Evolutionary conservation across 2,888 invertebrate species (phyloP).

Genomic region (Agrochola macilenta): DNA sequence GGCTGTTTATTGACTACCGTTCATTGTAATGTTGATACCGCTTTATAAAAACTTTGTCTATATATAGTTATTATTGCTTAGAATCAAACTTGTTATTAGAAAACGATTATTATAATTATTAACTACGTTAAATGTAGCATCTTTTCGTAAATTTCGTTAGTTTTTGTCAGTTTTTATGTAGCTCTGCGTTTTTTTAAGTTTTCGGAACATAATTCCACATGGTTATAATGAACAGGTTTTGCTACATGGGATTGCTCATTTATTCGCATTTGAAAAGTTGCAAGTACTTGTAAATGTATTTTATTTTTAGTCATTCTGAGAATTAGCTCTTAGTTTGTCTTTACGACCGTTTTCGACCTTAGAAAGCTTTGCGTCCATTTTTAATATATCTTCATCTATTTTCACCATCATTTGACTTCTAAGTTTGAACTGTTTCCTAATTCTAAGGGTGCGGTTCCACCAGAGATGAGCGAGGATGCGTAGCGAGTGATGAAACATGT

Average conservation of each 20-base stretch:
- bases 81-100: conserved; percentile 61
- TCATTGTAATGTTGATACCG: conserved; percentile 63
- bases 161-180: conserved; percentile 53
- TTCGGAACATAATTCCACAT: conserved; percentile 43
- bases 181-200: conserved; percentile 49
- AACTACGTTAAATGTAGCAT: conserved; percentile 52
- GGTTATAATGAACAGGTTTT: conserved; percentile 60
- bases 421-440: neutral
- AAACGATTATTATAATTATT: conserved; percentile 63
- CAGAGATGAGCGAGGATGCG: too few relatives aligned
- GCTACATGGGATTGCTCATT: conserved; percentile 56
- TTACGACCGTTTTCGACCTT: conserved; percentile 46
- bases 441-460: too few relatives aligned
- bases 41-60: conserved; percentile 52
- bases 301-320: conserved; percentile 60
- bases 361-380: conserved; percentile 34
- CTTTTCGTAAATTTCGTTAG: conserved; percentile 45
- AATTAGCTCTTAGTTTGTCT: conserved; percentile 39
- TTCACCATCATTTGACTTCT: neutral
- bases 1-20: conserved; percentile 69
- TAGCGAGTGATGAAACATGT: too few relatives aligned
- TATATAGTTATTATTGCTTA: conserved; percentile 60
- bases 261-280: conserved; percentile 61
- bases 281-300: conserved; percentile 59
- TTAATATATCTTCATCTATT: neutral